These are phyloP conservation scores for Dryobates pubescens DNA, from an alignment of 2,797 vertebrate genomes.

Conservation along the genomic window DNA sequence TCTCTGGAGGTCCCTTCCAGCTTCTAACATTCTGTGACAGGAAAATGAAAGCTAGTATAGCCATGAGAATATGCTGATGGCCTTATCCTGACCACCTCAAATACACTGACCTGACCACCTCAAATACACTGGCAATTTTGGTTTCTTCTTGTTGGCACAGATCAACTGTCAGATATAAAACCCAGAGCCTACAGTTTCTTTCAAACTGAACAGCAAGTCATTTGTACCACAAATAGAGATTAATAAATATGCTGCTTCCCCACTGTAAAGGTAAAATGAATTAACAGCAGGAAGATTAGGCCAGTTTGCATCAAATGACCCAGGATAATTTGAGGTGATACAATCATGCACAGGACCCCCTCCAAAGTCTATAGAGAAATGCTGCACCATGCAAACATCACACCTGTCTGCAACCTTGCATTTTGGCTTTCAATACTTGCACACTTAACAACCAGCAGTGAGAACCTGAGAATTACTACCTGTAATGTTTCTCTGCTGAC, in stretches of 20 bases:
- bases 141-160: background rate
- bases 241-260: background rate
- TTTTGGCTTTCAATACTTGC: background rate
- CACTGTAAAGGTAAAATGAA: background rate
- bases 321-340: background rate
- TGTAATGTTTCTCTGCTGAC: slow-evolving; percentile 97
- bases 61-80: background rate
- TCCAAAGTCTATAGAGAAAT: background rate
- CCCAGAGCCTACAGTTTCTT: background rate
- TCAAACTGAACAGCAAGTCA: background rate
- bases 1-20: too few relatives aligned
- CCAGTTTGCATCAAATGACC: background rate
- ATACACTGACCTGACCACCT: background rate
- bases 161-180: background rate
- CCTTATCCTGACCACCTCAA: background rate
- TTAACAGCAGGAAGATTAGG: background rate
- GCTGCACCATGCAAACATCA: background rate
- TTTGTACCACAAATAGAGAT: background rate
- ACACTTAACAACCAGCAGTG: background rate
- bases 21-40: background rate
- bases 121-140: background rate
- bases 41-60: background rate
- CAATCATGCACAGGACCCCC: background rate
- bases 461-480: slow-evolving; percentile 75
- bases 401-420: background rate